These are phyloP conservation scores for Sarcophaga rosellei DNA, from an alignment of 2,888 invertebrate genomes.

Conservation along the genomic window DNA sequence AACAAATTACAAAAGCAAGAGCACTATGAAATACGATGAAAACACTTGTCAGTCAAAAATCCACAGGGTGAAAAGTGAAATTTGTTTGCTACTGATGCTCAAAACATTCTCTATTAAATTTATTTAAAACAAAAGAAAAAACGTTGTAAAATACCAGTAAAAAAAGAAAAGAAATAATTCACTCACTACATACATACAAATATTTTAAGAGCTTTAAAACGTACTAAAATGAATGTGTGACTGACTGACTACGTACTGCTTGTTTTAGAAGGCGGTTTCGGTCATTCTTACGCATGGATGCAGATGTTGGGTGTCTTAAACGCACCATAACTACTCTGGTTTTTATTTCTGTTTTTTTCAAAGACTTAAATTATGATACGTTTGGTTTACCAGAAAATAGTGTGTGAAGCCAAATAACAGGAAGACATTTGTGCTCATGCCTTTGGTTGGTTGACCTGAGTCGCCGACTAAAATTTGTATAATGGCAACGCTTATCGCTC, in stretches of 20 bases:
- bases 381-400: conserved; percentile 10
- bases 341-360: background rate
- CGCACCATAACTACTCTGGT: conserved; percentile 2
- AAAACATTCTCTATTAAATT: background rate
- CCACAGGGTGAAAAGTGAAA: conserved; percentile 45
- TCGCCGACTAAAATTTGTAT: conserved; percentile 32
- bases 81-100: conserved; percentile 20
- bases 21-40: background rate
- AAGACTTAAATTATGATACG: background rate
- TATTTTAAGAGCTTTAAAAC: conserved; percentile 13
- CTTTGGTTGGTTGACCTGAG: background rate
- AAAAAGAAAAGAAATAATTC: conserved; percentile 10
- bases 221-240: too few relatives aligned
- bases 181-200: conserved; percentile 23
- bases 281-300: conserved; percentile 77
- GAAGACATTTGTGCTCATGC: background rate
- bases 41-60: conserved; percentile 54
- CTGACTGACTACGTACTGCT: background rate
- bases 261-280: conserved; percentile 74
- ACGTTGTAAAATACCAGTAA: too few relatives aligned
- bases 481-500: conserved; percentile 56
- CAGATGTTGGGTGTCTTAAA: conserved; percentile 38
- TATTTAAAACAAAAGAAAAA: background rate
- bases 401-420: conserved; percentile 24
- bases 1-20: background rate